Evolutionary conservation across 2,888 invertebrate species (phyloP).

Genomic region (Caenorhabditis sp.): DNA sequence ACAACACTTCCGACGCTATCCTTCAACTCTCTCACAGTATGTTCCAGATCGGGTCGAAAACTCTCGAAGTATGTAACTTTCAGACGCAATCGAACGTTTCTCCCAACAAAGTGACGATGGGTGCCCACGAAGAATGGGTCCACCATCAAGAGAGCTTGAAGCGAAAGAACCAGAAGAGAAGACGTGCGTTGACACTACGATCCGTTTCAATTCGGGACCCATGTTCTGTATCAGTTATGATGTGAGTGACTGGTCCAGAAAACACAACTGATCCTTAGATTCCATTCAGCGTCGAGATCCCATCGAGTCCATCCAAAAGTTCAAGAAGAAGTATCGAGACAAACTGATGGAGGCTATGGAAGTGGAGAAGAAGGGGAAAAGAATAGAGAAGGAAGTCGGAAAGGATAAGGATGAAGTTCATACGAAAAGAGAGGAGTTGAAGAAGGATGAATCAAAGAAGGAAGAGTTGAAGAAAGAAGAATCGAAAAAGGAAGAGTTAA

Average conservation of each 20-base stretch:
- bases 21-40: slow-evolving; percentile 11
- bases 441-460: background rate
- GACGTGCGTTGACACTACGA: slow-evolving; percentile 1
- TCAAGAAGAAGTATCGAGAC: slow-evolving; percentile 17
- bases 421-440: background rate
- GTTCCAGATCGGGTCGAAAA: background rate
- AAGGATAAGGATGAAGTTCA: background rate
- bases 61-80: background rate
- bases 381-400: background rate
- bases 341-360: background rate
- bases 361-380: background rate
- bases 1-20: slow-evolving; percentile 19
- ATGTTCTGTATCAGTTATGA: slow-evolving; percentile 18
- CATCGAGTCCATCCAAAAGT: slow-evolving; percentile 25
- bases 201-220: background rate
- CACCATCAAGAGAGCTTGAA: slow-evolving; percentile 10
- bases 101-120: slow-evolving; percentile 11
- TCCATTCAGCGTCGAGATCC: slow-evolving; percentile 30
- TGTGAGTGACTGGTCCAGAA: slow-evolving; percentile 2
- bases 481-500: background rate
- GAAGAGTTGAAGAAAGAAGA: background rate
- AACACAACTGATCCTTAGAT: background rate
- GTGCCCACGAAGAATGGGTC: background rate
- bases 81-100: slow-evolving; percentile 39
- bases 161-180: slow-evolving; percentile 16